Percentiles rank a stretch among this genome's conserved stretches.
phyloP scores from a whole-genome alignment of 2,888 invertebrate species.

The Oxyscelio sp. region DNA sequence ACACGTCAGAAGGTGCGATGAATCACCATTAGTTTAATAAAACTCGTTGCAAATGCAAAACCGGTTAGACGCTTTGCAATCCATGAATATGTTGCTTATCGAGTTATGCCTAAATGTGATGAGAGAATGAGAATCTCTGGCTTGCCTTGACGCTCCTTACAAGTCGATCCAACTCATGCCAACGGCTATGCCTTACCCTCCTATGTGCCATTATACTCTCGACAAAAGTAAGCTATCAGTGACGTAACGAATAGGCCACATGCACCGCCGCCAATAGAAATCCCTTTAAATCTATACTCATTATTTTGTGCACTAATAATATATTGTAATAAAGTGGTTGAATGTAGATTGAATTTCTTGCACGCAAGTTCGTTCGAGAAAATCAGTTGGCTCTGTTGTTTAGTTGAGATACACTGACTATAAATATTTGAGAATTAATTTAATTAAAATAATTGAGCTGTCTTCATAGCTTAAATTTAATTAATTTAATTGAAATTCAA shows the following conservation, averaged over 20 bases:
- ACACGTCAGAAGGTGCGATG: slow-evolving; percentile 1
- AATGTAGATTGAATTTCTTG: slow-evolving; percentile 11
- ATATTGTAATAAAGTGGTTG: neutral
- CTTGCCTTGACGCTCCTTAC: slow-evolving; percentile 86
- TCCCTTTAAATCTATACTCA: slow-evolving; percentile 55
- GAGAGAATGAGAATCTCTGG: slow-evolving; percentile 82
- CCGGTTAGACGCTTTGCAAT: slow-evolving; percentile 58
- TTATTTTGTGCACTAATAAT: slow-evolving; percentile 23
- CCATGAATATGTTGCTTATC: slow-evolving; percentile 54
- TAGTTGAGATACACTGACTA: neutral
- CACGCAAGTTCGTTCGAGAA: neutral
- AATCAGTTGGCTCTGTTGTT: neutral
- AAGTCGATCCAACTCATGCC: slow-evolving; percentile 84
- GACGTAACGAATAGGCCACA: slow-evolving; percentile 57
- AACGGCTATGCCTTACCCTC: slow-evolving; percentile 77
- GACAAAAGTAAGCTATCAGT: slow-evolving; percentile 71
- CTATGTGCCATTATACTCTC: slow-evolving; percentile 57
- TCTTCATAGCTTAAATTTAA: too few relatives aligned
- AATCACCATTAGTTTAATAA: slow-evolving; percentile 31
- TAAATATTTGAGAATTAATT: too few relatives aligned
- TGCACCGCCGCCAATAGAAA: slow-evolving; percentile 49
- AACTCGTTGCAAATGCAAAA: slow-evolving; percentile 40
- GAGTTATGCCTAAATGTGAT: slow-evolving; percentile 65
- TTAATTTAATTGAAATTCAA: too few relatives aligned
- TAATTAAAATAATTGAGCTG: too few relatives aligned